Percentiles rank a stretch among this genome's conserved stretches.
Conservation (phyloP, 2,113 vertebrate species). For the Diphyllodes magnificus region DNA sequence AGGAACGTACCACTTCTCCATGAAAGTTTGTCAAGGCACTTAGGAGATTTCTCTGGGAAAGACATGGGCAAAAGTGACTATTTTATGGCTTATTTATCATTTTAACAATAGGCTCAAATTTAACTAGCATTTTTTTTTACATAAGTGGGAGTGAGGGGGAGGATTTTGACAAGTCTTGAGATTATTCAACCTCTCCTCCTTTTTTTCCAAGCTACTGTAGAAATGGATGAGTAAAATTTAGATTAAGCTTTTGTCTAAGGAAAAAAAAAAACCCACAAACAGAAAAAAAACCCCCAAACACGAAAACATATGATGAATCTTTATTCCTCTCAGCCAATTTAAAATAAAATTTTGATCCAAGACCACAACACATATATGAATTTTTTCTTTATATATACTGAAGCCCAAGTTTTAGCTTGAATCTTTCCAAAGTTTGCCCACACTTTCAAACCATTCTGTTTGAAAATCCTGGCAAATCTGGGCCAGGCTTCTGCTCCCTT, state of each 20-base stretch:
- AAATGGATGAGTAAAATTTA: not conserved
- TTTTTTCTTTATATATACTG: not conserved
- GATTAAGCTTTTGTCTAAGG: not conserved
- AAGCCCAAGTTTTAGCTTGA: not conserved
- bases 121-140: not conserved
- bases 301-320: not conserved
- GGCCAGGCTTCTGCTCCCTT: not conserved
- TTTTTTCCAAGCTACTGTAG: not conserved
- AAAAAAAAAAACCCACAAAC: rapidly evolving
- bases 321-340: not conserved
- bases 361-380: not conserved
- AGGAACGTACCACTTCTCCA: not conserved
- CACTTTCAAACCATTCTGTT: not conserved
- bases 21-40: not conserved
- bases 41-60: not conserved
- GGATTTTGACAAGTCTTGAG: not conserved
- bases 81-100: not conserved
- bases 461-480: not conserved
- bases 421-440: not conserved
- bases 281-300: not conserved
- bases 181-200: not conserved
- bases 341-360: not conserved
- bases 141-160: not conserved
- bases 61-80: not conserved
- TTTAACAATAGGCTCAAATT: not conserved